Percentiles rank a stretch among this genome's conserved stretches.
phyloP scores from a whole-genome alignment of 2,888 invertebrate species.

The Xanthia togata region DNA sequence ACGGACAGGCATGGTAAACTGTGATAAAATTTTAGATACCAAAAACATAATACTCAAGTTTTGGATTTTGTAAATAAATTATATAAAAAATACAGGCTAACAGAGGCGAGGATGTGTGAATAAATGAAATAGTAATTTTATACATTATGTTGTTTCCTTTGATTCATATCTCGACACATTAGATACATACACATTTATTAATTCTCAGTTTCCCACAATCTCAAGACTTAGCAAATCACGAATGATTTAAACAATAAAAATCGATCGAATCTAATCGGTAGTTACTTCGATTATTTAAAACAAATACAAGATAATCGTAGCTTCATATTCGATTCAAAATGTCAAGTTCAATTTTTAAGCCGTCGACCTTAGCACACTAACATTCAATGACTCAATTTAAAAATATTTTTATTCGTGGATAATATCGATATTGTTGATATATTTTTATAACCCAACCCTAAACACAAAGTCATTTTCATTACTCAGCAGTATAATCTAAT shows the following conservation, averaged over 20 bases:
- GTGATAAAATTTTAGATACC: conserved; percentile 85
- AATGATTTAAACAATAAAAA: conserved; percentile 37
- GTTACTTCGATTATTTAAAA: conserved; percentile 53
- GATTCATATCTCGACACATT: conserved; percentile 20
- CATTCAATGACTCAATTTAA: conserved; percentile 60
- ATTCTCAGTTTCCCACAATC: conserved; percentile 8
- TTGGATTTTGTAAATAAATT: conserved; percentile 85
- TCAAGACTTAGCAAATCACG: conserved; percentile 32
- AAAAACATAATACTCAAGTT: conserved; percentile 87
- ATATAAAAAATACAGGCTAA: conserved; percentile 81
- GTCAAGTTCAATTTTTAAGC: conserved; percentile 65
- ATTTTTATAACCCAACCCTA: conserved; percentile 23
- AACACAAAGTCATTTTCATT: conserved; percentile 19
- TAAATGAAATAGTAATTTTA: conserved; percentile 84
- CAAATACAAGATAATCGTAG: conserved; percentile 59
- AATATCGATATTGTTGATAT: conserved; percentile 36
- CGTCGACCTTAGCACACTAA: conserved; percentile 68
- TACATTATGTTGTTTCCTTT: conserved; percentile 57
- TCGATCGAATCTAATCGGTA: conserved; percentile 47
- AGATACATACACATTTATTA: conserved; percentile 21
- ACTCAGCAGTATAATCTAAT: conserved; percentile 37
- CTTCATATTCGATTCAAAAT: conserved; percentile 56
- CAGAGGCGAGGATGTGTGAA: conserved; percentile 89
- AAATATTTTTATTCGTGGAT: conserved; percentile 30
- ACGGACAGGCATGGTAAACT: conserved; percentile 86